Conservation (phyloP, 2,797 vertebrate genomes). For the Platalea minor region DNA sequence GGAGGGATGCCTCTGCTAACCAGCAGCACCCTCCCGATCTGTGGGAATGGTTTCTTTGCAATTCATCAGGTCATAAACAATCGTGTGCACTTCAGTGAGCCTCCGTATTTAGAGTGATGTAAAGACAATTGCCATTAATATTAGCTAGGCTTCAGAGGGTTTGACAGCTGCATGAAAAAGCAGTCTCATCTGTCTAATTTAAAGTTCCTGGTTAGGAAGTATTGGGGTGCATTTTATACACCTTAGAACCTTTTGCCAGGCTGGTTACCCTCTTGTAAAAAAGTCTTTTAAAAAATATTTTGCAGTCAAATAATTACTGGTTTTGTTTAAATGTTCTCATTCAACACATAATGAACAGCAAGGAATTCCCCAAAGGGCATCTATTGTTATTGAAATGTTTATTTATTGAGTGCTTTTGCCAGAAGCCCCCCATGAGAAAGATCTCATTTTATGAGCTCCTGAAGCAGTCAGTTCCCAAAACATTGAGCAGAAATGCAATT, state of each 20-base stretch:
- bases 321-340: slow-evolving; percentile 23
- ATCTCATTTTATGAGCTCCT: slow-evolving; percentile 56
- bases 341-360: neutral
- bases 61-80: neutral
- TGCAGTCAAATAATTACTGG: neutral
- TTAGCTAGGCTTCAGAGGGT: neutral
- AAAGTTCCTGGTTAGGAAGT: neutral
- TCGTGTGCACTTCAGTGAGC: neutral
- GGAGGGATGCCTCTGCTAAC: neutral
- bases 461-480: slow-evolving; percentile 48
- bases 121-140: neutral
- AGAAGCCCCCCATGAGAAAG: slow-evolving; percentile 49
- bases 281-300: neutral
- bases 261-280: neutral
- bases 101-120: neutral
- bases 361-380: neutral
- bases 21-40: neutral
- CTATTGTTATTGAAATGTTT: slow-evolving; percentile 61
- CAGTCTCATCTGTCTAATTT: neutral
- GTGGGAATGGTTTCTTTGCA: neutral
- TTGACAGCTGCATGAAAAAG: neutral
- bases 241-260: neutral
- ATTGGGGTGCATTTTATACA: neutral
- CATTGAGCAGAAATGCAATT: slow-evolving; percentile 40
- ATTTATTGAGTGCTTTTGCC: slow-evolving; percentile 46